A percentile compares a stretch with the other conserved stretches of the same genome.
Evolutionary conservation across 2,113 vertebrate genomes (phyloP).

Genomic region (Menidia beryllina): DNA sequence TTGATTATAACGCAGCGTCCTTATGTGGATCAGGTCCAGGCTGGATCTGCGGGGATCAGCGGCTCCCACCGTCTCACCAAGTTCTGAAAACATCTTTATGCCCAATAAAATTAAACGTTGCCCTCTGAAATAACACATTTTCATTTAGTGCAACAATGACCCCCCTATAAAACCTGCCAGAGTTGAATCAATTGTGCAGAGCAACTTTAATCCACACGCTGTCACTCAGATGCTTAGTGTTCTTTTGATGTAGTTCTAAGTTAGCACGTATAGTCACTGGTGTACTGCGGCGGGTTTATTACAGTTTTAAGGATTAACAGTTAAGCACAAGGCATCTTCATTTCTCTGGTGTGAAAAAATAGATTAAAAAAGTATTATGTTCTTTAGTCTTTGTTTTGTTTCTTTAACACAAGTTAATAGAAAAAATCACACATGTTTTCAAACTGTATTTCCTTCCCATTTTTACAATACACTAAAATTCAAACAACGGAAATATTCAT

Average conservation of each 20-base stretch:
- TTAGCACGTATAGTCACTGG: too few species aligned
- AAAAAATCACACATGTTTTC: too few species aligned
- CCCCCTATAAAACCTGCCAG: neutral
- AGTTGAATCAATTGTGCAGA: neutral
- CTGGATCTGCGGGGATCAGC: constrained; percentile 55
- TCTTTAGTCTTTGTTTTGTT: too few species aligned
- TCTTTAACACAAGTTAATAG: too few species aligned
- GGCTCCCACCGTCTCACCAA: constrained; percentile 32
- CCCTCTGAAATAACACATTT: constrained; percentile 29
- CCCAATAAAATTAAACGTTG: constrained; percentile 25
- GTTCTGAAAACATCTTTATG: constrained; percentile 27
- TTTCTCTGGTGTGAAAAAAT: too few species aligned
- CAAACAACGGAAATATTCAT: too few species aligned
- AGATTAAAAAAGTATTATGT: too few species aligned
- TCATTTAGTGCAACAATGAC: constrained; percentile 10
- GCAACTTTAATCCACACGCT: constrained; percentile 13
- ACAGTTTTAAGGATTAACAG: too few species aligned
- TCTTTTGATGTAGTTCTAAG: neutral
- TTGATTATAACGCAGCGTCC: constrained; percentile 64
- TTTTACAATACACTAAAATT: too few species aligned
- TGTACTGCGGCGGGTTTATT: too few species aligned
- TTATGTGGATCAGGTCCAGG: constrained; percentile 65
- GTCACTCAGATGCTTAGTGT: constrained; percentile 9
- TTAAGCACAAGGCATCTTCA: too few species aligned
- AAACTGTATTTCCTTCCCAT: too few species aligned